Base-by-base conservation (phyloP, 2,888 invertebrate genomes). In the Malachius bipustulatus region DNA sequence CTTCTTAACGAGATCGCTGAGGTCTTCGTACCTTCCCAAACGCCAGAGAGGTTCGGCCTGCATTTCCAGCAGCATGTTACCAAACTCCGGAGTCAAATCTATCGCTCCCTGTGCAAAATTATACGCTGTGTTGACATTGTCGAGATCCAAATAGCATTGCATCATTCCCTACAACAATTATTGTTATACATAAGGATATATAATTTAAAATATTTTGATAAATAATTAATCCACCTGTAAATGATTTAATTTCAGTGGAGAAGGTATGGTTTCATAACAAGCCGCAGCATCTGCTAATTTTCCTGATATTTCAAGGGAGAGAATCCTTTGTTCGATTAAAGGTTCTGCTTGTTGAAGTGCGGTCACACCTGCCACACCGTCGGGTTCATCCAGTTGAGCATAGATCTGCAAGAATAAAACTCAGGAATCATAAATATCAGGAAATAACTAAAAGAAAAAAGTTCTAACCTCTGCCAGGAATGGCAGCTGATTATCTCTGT, bases 21-120 rank as follows among this genome's bases (percentile, higher is more conserved):
- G 65, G 44, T 82, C 77, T 13, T 85, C 80, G 64, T 85, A 94
- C 44, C 79, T 73, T 1, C 84, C 81, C 13, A 96, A 66, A 35
- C 87, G 76, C 88, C 91, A 90, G 16, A 90, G 68, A 0, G 91
- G 79, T 57, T 96, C 93, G 1, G 87, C 79, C 37, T 77, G 71
- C 50, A 73, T 72, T 46, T 77, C 73, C 27, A 71, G 62, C 44
- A 88, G 68, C 37, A 78, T 59, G 45, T 71, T 69, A 16, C 69
- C 69, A 28, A 73, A 69, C 46, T 72, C 70, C 0, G 73, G 70
- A 55, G 67, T 64, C 4, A 69, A 65, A 30, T 75, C 69, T 34
- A 75, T 59, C n/a, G 76, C 61, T 0, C 80, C 79, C 47, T 82
- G 75, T 2, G 82, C 71, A 41, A 89, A 70, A 11, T 79, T 71